phyloP scores from a whole-genome alignment of 1,140 invertebrate genomes.

The Atta cephalotes region DNA sequence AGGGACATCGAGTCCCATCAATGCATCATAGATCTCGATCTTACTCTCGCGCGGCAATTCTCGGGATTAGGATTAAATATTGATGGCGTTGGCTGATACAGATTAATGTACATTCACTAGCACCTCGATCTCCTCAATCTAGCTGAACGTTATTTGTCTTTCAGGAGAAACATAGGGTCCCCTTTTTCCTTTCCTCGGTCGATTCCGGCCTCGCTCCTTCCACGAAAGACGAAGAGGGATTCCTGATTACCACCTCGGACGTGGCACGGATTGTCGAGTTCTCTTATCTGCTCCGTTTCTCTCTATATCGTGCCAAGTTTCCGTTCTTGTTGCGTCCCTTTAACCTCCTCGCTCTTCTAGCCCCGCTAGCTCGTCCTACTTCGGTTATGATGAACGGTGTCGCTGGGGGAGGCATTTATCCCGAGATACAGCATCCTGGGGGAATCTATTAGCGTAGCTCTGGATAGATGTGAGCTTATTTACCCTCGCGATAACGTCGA shows the following conservation, averaged over 20 bases:
- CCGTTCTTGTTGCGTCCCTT: conserved; percentile 2
- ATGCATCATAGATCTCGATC: conserved; percentile 27
- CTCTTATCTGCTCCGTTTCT: conserved; percentile 74
- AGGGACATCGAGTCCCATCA: conserved; percentile 13
- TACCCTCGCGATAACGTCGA: conserved; percentile 74
- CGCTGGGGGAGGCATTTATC: conserved; percentile 67
- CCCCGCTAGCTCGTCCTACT: conserved; percentile 27
- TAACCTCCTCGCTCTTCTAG: not conserved
- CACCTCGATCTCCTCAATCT: conserved; percentile 60
- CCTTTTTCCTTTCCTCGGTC: conserved; percentile 62
- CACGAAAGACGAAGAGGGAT: conserved; percentile 53
- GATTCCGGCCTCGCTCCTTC: conserved; percentile 49
- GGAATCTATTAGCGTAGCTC: conserved; percentile 74
- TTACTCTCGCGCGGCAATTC: conserved; percentile 68
- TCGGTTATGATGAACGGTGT: conserved; percentile 70
- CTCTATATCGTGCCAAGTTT: conserved; percentile 67
- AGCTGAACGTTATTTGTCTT: conserved; percentile 72
- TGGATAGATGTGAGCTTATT: conserved; percentile 63
- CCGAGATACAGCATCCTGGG: conserved; percentile 70
- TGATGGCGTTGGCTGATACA: conserved; percentile 79
- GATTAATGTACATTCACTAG: conserved; percentile 78
- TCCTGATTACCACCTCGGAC: conserved; percentile 67
- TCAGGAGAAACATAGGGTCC: conserved; percentile 78
- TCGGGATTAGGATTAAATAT: conserved; percentile 82
- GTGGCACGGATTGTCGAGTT: conserved; percentile 66